Evolutionary conservation across 2,888 invertebrate genomes (phyloP).

Genomic region (Hartigia nigra): DNA sequence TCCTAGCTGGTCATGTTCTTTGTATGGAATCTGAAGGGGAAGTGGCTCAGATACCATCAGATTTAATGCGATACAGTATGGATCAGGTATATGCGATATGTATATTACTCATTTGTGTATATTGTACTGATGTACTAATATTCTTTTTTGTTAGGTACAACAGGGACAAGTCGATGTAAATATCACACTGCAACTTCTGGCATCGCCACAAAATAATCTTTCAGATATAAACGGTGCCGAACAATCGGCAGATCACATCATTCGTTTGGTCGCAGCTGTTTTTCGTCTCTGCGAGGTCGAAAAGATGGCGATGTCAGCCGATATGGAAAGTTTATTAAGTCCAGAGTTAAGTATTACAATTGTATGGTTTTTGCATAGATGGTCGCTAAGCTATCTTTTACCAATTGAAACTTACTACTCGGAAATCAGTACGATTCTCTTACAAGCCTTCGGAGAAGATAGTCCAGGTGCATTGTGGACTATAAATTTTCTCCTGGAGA

Average conservation of each 20-base stretch:
- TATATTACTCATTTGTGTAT: constrained; percentile 9
- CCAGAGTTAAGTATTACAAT: constrained; percentile 82
- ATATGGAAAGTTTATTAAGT: constrained; percentile 76
- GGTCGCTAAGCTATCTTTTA: constrained; percentile 79
- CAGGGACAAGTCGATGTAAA: constrained; percentile 63
- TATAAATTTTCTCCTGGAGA: constrained; percentile 73
- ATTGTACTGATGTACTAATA: not conserved
- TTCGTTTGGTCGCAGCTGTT: constrained; percentile 77
- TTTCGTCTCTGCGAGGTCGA: constrained; percentile 82
- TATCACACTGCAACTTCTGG: constrained; percentile 67
- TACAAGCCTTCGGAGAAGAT: constrained; percentile 74
- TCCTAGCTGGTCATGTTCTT: constrained; percentile 78
- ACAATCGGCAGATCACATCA: constrained; percentile 57
- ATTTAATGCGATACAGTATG: constrained; percentile 74
- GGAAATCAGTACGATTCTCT: constrained; percentile 72
- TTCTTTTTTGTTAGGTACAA: constrained; percentile 32
- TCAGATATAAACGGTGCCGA: constrained; percentile 51
- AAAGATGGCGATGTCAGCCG: constrained; percentile 77
- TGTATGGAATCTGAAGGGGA: constrained; percentile 78
- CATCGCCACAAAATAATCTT: constrained; percentile 63
- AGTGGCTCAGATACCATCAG: constrained; percentile 73
- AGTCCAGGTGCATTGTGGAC: constrained; percentile 75
- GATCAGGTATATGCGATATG: constrained; percentile 62
- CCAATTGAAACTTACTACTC: constrained; percentile 64
- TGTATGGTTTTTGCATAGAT: constrained; percentile 83